These are phyloP conservation scores for Pollenia amentaria DNA, from an alignment of 2,888 invertebrate species.

Conservation along the genomic window DNA sequence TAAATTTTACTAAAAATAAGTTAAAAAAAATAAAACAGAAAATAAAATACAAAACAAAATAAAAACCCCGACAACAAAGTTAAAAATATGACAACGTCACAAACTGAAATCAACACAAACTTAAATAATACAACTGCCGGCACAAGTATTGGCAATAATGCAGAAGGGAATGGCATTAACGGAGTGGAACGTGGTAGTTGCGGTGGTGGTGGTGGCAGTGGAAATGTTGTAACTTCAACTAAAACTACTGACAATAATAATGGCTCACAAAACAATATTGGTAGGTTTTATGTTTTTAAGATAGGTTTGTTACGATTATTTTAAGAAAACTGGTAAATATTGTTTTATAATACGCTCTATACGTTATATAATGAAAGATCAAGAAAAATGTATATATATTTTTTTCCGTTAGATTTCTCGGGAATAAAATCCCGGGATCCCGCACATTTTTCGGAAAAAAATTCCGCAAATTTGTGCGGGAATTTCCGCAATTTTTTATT, in stretches of 20 bases:
- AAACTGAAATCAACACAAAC: constrained; percentile 75
- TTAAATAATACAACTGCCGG: constrained; percentile 67
- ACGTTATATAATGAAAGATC: too few species aligned
- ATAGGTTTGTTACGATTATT: neutral
- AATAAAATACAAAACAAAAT: constrained; percentile 52
- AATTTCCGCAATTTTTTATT: too few species aligned
- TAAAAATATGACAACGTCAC: constrained; percentile 75
- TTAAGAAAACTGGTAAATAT: too few species aligned
- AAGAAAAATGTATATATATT: too few species aligned
- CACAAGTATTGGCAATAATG: constrained; percentile 47
- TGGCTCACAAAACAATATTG: constrained; percentile 59
- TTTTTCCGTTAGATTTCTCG: too few species aligned
- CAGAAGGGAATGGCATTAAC: constrained; percentile 59
- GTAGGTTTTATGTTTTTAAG: constrained; percentile 58
- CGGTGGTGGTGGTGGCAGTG: constrained; percentile 35
- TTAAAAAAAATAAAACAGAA: constrained; percentile 46
- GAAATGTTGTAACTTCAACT: constrained; percentile 47
- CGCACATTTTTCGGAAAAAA: too few species aligned
- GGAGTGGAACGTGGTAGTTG: constrained; percentile 62
- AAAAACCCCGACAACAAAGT: constrained; percentile 52
- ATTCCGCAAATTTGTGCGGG: too few species aligned
- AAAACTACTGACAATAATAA: constrained; percentile 51
- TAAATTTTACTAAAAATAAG: constrained; percentile 10
- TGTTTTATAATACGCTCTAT: too few species aligned
- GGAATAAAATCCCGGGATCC: too few species aligned